Evolutionary conservation across 1,140 invertebrate species (phyloP), one percentile per base, ranked within the genome.

Genomic region (Ephestia elutella): DNA sequence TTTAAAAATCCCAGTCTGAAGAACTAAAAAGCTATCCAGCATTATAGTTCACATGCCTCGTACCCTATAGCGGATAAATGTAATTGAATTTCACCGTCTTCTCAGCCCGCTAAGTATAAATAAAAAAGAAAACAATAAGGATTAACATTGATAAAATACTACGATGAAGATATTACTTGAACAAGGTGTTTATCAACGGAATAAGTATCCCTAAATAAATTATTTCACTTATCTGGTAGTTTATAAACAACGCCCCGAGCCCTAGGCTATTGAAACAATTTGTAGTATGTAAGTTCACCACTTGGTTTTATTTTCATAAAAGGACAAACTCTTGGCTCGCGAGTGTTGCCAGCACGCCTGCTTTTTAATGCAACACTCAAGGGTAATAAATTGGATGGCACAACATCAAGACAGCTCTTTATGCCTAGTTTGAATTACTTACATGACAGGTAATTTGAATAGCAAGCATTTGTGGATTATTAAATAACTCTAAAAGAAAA

Each of bases 381-480:
- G 38, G n/a, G 15, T 44, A 44, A 44, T 44, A 44, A 44, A 44
- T 44, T 44, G 38, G 38, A 44, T 44, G 15, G 38, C 38, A 44
- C 4, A 44, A 44, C 38, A 44, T 44, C n/a, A 44, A 44, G 38
- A 44, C 38, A 44, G 38, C 38, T 44, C 38, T 44, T 44, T 44
- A 44, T 15, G 38, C 15, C 38, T 44, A 44, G 38, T 44, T 44
- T 44, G 7, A 44, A 44, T 44, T 44, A 44, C 38, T 44, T 44
- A 44, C 38, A 15, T 15, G 38, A 44, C 38, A 44, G 38, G 38
- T 15, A 44, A 44, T 44, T 44, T 44, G 13, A n/a, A 44, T 15
- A 44, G 38, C 38, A 44, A 44, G 38, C 38, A 44, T 15, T 15
- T 44, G n/a, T 15, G 38, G 38, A 2, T 44, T 44, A 44, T 44